These are phyloP conservation scores for Drosophila athabasca DNA, from an alignment of 1,140 invertebrate species.

Conservation along the genomic window DNA sequence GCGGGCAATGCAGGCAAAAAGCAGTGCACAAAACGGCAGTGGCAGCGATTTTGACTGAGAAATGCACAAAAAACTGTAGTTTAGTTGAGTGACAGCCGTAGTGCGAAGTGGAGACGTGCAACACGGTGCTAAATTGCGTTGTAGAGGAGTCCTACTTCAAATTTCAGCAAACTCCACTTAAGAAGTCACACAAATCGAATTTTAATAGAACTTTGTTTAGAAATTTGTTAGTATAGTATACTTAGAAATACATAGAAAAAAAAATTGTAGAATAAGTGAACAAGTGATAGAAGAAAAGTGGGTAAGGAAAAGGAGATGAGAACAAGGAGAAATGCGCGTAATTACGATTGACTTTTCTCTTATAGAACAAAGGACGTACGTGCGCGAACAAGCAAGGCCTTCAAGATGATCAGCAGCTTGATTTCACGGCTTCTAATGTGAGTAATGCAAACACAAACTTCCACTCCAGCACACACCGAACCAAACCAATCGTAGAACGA, in stretches of 20 bases:
- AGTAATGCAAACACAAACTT: conserved; percentile 52
- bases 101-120: conserved; percentile 53
- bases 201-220: background rate
- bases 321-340: conserved; percentile 8
- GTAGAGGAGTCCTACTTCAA: conserved; percentile 5
- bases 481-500: conserved; percentile 13
- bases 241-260: background rate
- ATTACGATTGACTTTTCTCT: conserved; percentile 16
- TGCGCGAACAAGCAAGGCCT: conserved; percentile 24
- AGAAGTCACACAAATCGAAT: background rate
- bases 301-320: background rate
- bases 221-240: background rate
- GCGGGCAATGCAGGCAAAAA: conserved; percentile 69
- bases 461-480: conserved; percentile 29
- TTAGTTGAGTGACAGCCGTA: conserved; percentile 21
- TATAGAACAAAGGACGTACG: conserved; percentile 1
- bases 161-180: background rate
- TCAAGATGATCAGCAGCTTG: conserved; percentile 78
- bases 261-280: background rate
- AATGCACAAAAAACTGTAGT: conserved; percentile 62
- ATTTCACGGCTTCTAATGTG: conserved; percentile 78
- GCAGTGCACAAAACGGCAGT: conserved; percentile 45
- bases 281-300: background rate
- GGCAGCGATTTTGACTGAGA: conserved; percentile 22
- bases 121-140: conserved; percentile 71